phyloP scores from a whole-genome alignment of 1,140 invertebrate genomes.

The Leucophenga varia region DNA sequence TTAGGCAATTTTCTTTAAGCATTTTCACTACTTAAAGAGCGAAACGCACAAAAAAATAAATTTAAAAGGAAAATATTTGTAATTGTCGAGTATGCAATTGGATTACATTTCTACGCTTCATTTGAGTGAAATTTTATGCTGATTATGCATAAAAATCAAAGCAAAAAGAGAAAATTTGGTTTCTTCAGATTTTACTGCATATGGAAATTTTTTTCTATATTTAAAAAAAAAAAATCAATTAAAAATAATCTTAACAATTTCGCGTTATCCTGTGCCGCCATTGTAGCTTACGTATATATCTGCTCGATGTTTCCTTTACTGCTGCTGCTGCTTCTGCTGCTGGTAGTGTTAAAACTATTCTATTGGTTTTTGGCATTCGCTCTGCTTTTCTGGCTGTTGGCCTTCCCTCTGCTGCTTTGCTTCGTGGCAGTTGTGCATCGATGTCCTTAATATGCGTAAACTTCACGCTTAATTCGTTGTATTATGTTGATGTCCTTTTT shows the following conservation, averaged over 20 bases:
- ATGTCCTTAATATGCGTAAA: slow-evolving; percentile 54
- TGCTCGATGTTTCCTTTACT: too few species aligned
- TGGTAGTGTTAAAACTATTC: too few species aligned
- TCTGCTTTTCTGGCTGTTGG: slow-evolving; percentile 20
- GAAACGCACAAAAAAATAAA: too few species aligned
- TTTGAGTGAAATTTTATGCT: slow-evolving; percentile 43
- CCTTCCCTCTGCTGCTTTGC: slow-evolving; percentile 5
- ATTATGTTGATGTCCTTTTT: slow-evolving; percentile 49
- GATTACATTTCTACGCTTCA: slow-evolving; percentile 35
- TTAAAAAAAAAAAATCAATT: slow-evolving; percentile 17
- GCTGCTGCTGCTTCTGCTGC: too few species aligned
- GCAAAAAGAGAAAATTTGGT: too few species aligned
- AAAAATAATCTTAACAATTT: neutral
- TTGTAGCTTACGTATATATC: too few species aligned
- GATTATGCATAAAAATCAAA: slow-evolving; percentile 25
- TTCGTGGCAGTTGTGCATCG: slow-evolving; percentile 24
- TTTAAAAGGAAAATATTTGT: too few species aligned
- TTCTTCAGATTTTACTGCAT: too few species aligned
- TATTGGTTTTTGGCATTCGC: slow-evolving; percentile 22
- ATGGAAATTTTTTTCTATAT: slow-evolving; percentile 32
- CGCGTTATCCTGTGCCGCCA: too few species aligned
- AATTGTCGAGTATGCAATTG: slow-evolving; percentile 18
- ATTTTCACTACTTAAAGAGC: too few species aligned
- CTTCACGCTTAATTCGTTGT: slow-evolving; percentile 54
- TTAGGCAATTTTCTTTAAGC: too few species aligned